These are phyloP conservation scores for Ditylenchus weischeri DNA, from an alignment of 2,888 invertebrate genomes.

Conservation along the genomic window DNA sequence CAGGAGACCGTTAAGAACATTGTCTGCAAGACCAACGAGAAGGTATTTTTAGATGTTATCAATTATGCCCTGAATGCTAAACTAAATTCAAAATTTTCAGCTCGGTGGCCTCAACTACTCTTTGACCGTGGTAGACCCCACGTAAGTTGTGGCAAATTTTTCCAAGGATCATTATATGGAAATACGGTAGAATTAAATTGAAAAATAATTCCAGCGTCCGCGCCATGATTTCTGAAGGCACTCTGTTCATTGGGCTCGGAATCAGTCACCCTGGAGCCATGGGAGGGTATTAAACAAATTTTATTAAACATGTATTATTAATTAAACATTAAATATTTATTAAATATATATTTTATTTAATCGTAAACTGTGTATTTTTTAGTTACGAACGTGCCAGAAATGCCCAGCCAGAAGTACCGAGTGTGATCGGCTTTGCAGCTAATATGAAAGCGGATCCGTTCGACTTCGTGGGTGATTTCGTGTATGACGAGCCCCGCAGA, in stretches of 20 bases:
- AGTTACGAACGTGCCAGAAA: slow-evolving; percentile 23
- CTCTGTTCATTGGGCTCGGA: slow-evolving; percentile 38
- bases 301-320: no score
- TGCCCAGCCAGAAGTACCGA: slow-evolving; percentile 24
- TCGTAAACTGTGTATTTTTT: no score
- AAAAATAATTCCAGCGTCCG: slow-evolving; percentile 16
- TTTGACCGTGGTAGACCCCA: slow-evolving; percentile 19
- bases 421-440: slow-evolving; percentile 37
- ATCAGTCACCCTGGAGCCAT: slow-evolving; percentile 32
- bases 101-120: slow-evolving; percentile 46
- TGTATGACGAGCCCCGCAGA: slow-evolving; percentile 32
- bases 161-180: no score
- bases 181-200: no score
- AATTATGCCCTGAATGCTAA: no score
- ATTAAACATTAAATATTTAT: no score
- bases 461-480: slow-evolving; percentile 41
- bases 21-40: slow-evolving; percentile 43
- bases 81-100: no score
- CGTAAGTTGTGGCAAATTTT: slow-evolving; percentile 6
- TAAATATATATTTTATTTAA: no score
- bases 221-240: slow-evolving; percentile 21
- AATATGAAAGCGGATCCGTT: slow-evolving; percentile 31
- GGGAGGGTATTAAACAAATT: not conserved
- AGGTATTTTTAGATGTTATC: not conserved
- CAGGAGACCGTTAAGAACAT: slow-evolving; percentile 44